Evolutionary conservation across 2,113 vertebrate genomes (phyloP), one percentile per base, ranked within the genome.

Genomic region (Phocoena sinus): DNA sequence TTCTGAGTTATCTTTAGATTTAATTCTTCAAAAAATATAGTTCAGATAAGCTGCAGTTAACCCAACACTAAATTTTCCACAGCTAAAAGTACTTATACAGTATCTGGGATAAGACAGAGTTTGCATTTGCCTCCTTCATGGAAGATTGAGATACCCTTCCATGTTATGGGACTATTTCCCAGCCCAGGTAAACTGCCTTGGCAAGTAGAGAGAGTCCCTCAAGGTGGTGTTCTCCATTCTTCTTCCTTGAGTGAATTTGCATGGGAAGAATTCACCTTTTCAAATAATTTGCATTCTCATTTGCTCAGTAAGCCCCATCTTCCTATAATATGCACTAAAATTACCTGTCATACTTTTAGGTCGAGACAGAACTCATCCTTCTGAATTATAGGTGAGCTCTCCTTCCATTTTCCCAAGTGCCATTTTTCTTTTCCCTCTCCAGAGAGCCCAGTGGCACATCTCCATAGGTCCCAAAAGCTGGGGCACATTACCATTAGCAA

Each of bases 1-100:
- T 85, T 96, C 60, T 58, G 17, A 76, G n/a, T 91, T 77, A 92
- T 70, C 31, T 74, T 83, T 92, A 67, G 12, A 71, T 89, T 97
- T 89, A 89, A 89, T 94, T 94, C 77, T 91, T 93, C 13, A 92
- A 47, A 71, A 82, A 82, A 17, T 96, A 31, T 63, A 81, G n/a
- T 94, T 92, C n/a, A 90, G 26, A 18, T 62, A 96, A 92, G 63
- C 58, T 90, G 58, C 28, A 96, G 1, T 88, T 94, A 73, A 92
- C 31, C 33, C 53, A 50, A 56, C 26, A 50, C 47, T 94, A 71
- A 82, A 87, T 94, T 96, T 97, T 50, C 47, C 44, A 92, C 25
- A 94, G 38, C 23, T 87, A 80, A 84, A 90, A 77, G 21, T 95
- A 93, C 76, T 85, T 90, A 31, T 91, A 53, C 53, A 6, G 53